These are phyloP conservation scores for Ceramica pisi DNA, from an alignment of 2,888 invertebrate genomes.

Conservation along the genomic window DNA sequence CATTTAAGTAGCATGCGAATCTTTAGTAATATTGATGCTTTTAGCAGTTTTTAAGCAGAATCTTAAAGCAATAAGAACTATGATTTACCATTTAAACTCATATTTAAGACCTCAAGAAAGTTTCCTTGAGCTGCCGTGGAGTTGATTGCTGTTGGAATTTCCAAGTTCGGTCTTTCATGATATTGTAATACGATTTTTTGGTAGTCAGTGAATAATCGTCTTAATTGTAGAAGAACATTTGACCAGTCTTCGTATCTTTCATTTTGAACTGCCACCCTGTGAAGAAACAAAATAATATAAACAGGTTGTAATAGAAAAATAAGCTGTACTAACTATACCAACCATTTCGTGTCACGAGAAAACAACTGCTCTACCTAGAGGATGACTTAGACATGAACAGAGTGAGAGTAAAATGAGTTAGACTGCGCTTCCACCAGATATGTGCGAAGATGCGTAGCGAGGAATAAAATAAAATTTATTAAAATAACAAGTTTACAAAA, in stretches of 20 bases:
- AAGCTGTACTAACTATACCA: too few species aligned
- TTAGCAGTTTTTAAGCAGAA: neutral
- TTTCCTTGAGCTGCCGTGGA: slow-evolving; percentile 98
- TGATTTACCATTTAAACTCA: slow-evolving; percentile 97
- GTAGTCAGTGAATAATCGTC: slow-evolving; percentile 97
- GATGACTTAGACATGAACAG: neutral
- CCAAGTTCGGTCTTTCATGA: slow-evolving; percentile 93
- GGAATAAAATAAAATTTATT: too few species aligned
- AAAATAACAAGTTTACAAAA: too few species aligned
- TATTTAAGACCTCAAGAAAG: slow-evolving; percentile 99
- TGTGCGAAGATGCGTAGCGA: too few species aligned
- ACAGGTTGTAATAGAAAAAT: neutral
- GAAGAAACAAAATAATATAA: neutral
- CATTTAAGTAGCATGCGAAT: too few species aligned
- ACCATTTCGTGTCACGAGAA: too few species aligned
- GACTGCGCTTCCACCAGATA: too few species aligned
- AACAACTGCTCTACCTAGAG: too few species aligned
- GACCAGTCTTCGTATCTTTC: slow-evolving; percentile 99
- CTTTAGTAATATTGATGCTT: neutral
- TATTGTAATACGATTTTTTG: slow-evolving; percentile 96
- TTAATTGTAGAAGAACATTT: slow-evolving; percentile 95
- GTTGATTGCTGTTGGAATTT: slow-evolving; percentile 95
- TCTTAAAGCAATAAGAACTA: neutral
- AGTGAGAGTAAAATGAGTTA: too few species aligned
- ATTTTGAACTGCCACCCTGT: slow-evolving; percentile 98